Evolutionary conservation across 2,113 vertebrate genomes (phyloP).

Genomic region (Carollia perspicillata): DNA sequence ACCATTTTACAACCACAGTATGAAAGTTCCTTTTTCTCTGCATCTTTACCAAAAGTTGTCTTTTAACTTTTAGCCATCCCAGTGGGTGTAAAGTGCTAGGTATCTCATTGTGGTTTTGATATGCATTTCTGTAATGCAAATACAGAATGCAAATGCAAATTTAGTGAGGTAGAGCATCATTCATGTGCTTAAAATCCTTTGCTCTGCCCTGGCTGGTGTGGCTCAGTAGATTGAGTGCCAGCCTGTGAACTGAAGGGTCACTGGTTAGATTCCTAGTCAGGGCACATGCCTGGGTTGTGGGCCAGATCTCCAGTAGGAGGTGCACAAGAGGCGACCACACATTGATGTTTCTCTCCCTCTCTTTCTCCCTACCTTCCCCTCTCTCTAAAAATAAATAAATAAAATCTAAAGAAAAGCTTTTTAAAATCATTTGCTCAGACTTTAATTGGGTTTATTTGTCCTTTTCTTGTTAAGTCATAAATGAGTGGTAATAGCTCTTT

Average conservation of each 20-base stretch:
- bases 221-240: too few relatives aligned
- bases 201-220: background rate
- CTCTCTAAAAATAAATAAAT: too few relatives aligned
- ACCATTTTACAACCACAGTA: background rate
- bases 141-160: too few relatives aligned
- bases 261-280: too few relatives aligned
- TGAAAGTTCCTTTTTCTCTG: background rate
- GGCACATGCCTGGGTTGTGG: too few relatives aligned
- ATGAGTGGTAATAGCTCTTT: background rate
- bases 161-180: background rate
- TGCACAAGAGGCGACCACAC: too few relatives aligned
- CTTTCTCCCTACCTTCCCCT: too few relatives aligned
- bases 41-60: background rate
- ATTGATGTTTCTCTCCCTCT: too few relatives aligned
- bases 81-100: background rate
- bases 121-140: background rate
- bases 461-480: constrained; percentile 28
- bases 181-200: background rate
- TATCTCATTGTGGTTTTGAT: background rate
- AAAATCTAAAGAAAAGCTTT: too few relatives aligned
- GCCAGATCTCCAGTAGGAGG: too few relatives aligned
- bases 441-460: background rate
- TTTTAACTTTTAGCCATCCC: background rate
- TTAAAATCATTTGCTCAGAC: background rate
- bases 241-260: too few relatives aligned